Conservation (phyloP, 2,797 vertebrate genomes). For the Synanceia verrucosa region DNA sequence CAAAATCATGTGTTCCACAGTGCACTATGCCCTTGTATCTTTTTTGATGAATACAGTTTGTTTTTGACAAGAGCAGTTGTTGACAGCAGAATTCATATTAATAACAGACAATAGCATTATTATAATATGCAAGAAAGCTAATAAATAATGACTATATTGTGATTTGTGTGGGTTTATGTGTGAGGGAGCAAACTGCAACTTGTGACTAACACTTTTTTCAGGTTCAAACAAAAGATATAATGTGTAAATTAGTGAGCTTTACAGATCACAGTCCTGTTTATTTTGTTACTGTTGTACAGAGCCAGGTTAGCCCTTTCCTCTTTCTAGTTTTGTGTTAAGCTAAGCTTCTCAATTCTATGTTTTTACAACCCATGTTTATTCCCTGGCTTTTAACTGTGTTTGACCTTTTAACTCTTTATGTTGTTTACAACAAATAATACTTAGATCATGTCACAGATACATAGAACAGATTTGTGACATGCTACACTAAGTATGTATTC, state of each 20-base stretch:
- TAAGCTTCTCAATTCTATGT: too few relatives aligned
- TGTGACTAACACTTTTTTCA: background rate
- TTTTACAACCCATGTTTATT: too few relatives aligned
- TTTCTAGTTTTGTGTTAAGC: slow-evolving; percentile 1
- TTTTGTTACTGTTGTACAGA: background rate
- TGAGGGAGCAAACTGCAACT: background rate
- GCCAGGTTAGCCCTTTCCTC: background rate
- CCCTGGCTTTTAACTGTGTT: too few relatives aligned
- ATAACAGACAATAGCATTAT: background rate
- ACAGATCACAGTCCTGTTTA: background rate
- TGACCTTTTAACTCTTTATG: too few relatives aligned
- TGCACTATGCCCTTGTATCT: background rate
- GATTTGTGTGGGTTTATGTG: background rate
- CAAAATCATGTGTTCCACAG: background rate
- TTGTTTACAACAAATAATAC: too few relatives aligned
- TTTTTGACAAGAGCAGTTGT: background rate
- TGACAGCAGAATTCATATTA: background rate
- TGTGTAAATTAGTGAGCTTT: background rate
- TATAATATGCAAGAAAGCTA: background rate
- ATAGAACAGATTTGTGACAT: too few relatives aligned
- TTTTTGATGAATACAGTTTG: background rate
- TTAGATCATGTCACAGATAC: too few relatives aligned
- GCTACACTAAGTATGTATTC: too few relatives aligned
- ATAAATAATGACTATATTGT: background rate
- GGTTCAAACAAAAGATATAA: background rate